phyloP scores from a whole-genome alignment of 2,888 invertebrate genomes.

The Tineola bisselliella region DNA sequence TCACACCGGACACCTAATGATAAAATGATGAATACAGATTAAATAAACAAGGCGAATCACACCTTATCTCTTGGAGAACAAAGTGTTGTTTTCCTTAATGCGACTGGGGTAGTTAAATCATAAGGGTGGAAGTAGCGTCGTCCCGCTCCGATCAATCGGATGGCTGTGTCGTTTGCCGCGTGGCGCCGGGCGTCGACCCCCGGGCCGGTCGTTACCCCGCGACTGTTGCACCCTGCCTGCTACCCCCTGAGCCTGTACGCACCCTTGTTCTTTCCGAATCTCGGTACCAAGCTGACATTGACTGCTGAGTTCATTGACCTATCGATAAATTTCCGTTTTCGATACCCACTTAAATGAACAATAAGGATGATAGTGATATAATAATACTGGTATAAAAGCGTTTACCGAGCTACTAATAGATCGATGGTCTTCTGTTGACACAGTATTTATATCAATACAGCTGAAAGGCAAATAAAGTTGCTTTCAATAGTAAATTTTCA shows the following conservation, averaged over 20 bases:
- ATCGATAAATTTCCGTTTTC: constrained; percentile 42
- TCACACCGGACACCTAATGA: neutral
- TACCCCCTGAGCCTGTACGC: constrained; percentile 30
- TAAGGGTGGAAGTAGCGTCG: constrained; percentile 48
- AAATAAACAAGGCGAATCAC: constrained; percentile 32
- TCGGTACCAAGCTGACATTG: constrained; percentile 59
- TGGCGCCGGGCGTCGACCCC: constrained; percentile 60
- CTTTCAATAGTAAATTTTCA: constrained; percentile 1
- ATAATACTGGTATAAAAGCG: neutral
- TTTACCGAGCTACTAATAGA: neutral
- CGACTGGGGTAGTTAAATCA: constrained; percentile 47
- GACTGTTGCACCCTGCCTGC: constrained; percentile 62
- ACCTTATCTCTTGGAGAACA: constrained; percentile 41
- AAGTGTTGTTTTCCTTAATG: constrained; percentile 44
- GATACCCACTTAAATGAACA: neutral
- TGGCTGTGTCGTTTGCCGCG: constrained; percentile 55
- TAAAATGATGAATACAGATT: constrained; percentile 10
- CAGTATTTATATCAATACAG: neutral
- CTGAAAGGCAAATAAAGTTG: neutral
- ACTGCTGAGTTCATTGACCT: constrained; percentile 54
- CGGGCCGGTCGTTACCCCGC: constrained; percentile 60
- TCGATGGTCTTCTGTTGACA: neutral
- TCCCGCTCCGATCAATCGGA: constrained; percentile 64
- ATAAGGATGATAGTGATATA: neutral
- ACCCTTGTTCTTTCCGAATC: constrained; percentile 60